Evolutionary conservation across 2,797 vertebrate genomes (phyloP), one percentile per base, ranked within the genome.

Genomic region (Buceros bicornis): DNA sequence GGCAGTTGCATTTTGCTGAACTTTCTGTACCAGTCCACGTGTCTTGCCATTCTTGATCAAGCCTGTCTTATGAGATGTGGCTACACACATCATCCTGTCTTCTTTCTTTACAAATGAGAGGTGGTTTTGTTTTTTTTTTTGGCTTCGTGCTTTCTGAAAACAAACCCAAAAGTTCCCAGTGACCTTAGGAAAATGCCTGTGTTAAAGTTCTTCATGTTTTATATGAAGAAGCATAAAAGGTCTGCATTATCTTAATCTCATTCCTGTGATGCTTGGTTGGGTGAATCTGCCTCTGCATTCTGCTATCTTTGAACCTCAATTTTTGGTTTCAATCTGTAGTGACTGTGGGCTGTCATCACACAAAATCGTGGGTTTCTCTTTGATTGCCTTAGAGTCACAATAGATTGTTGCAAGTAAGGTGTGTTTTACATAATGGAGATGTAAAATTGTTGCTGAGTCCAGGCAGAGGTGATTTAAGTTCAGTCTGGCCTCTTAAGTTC

Each of bases 251-350:
- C 21, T 74, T 58, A 7, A 1, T 25, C 22, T 60, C 1, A 0
- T 53, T 22, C 15, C 20, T 1, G 0, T 28, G 64, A 1, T 40
- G 37, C 37, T 2, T 60, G 22, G 5, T 25, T 60, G 28, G 9
- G 48, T 37, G 40, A 78, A 78, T 13, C 22, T 72, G 10, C 12
- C 43, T 83, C 61, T 76, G 58, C 33, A 11, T 60, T 77, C 43
- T 70, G 26, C 35, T 31, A 5, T 40, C 82, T 89, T 87, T 58
- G 28, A 80, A 73, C 54, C 16, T 87, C 51, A 45, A 5, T 66
- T 90, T 90, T 82, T 72, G n/a, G 21, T 90, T 88, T 89, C 62
- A 56, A 1, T 65, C 62, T 89, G n/a, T 78, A 35, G 35, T 29
- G 7, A 9, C 42, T 65, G 50, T 37, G 43, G 42, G 22, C 17